These are phyloP conservation scores for Amphibalanus amphitrite DNA, from an alignment of 1,140 invertebrate species.

Conservation along the genomic window DNA sequence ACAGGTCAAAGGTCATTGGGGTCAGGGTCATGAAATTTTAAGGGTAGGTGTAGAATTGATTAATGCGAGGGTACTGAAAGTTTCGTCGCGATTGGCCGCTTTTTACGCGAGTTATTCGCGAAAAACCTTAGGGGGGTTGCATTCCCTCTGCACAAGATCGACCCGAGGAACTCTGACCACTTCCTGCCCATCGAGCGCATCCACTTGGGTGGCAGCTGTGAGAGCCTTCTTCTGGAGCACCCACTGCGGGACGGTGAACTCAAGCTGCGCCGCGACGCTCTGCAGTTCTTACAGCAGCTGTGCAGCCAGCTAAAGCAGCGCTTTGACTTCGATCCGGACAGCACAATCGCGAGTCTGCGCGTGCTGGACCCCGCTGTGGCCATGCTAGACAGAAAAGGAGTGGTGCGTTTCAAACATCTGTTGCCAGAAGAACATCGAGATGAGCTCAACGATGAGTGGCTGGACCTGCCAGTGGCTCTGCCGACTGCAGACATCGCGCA, in stretches of 20 bases:
- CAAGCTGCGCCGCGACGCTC: background rate
- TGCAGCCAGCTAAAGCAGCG: background rate
- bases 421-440: background rate
- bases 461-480: background rate
- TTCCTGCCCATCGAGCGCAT: background rate
- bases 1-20: too few species aligned
- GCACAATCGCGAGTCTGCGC: background rate
- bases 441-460: background rate
- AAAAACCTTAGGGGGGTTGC: too few species aligned
- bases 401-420: background rate
- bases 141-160: too few species aligned
- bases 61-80: too few species aligned
- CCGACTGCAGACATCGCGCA: background rate
- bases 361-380: background rate
- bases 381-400: background rate
- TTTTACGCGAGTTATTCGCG: too few species aligned
- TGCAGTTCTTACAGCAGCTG: background rate
- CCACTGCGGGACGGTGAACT: background rate
- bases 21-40: too few species aligned
- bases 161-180: too few species aligned
- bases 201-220: background rate
- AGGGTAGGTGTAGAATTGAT: too few species aligned
- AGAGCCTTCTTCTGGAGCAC: background rate
- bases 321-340: background rate
- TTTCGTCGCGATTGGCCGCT: too few species aligned